Percentiles rank a stretch among this genome's conserved stretches.
phyloP scores from a whole-genome alignment of 2,888 invertebrate species.

The Cactoblastis cactorum region DNA sequence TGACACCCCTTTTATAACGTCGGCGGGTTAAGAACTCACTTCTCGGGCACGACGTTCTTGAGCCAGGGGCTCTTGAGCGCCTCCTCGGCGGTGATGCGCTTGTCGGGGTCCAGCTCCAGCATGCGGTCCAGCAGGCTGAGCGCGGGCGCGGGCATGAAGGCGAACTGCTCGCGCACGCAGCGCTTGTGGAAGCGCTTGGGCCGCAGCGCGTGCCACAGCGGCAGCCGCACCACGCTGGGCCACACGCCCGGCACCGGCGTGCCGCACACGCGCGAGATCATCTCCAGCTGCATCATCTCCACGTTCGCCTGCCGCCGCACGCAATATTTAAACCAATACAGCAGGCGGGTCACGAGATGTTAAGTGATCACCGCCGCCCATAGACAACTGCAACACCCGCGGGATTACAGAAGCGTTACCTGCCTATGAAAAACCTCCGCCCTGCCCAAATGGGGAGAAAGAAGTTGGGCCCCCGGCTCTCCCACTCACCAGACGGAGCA shows the following conservation, averaged over 20 bases:
- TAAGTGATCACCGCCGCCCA: no score
- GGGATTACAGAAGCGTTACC: no score
- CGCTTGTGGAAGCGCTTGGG: slow-evolving; percentile 94
- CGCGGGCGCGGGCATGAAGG: slow-evolving; percentile 92
- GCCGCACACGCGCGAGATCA: slow-evolving; percentile 96
- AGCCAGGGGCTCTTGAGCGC: slow-evolving; percentile 96
- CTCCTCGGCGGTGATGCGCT: slow-evolving; percentile 95
- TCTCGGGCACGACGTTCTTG: slow-evolving; percentile 92
- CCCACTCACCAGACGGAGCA: no score
- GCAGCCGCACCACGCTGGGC: slow-evolving; percentile 96
- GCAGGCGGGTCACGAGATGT: no score
- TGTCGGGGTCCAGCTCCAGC: slow-evolving; percentile 97
- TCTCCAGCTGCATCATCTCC: slow-evolving; percentile 95
- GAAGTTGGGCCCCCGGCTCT: no score
- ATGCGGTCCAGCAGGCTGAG: slow-evolving; percentile 96
- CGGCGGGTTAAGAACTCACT: slow-evolving; percentile 88
- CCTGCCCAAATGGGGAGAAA: no score
- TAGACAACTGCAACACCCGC: no score
- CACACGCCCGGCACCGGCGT: slow-evolving; percentile 97
- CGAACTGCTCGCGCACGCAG: slow-evolving; percentile 94
- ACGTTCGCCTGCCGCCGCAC: slow-evolving; percentile 85
- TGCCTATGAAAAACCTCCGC: no score
- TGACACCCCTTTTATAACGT: no score
- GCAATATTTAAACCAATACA: no score
- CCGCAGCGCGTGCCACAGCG: slow-evolving; percentile 93